These are phyloP conservation scores for Alauda arvensis DNA, from an alignment of 2,797 vertebrate species.

Conservation along the genomic window DNA sequence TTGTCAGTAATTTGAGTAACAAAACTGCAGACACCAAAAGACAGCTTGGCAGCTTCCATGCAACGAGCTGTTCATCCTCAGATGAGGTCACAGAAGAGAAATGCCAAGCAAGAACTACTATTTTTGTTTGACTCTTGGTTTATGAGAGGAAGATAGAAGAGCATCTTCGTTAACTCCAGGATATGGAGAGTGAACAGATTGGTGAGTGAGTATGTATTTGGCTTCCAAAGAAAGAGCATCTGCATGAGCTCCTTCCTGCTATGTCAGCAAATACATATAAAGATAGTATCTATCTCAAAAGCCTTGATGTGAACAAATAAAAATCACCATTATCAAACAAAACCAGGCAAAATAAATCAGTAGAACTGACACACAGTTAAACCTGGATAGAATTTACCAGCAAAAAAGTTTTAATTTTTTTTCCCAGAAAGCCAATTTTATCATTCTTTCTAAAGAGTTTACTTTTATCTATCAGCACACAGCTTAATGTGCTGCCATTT, in stretches of 20 bases:
- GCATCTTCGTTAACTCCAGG: not conserved
- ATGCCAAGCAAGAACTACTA: not conserved
- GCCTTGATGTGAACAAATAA: not conserved
- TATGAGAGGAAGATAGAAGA: not conserved
- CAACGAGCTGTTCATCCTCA: not conserved
- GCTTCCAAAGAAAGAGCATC: slow-evolving; percentile 1
- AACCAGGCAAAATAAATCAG: not conserved
- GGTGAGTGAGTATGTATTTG: not conserved
- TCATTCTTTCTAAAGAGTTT: not conserved
- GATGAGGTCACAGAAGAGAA: not conserved
- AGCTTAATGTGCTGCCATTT: not conserved
- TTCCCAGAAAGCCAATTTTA: not conserved
- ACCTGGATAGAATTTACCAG: not conserved
- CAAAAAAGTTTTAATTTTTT: not conserved
- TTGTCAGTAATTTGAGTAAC: not conserved
- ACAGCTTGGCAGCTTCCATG: not conserved
- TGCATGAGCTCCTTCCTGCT: slow-evolving; percentile 23
- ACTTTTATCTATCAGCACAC: not conserved
- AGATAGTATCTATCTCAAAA: not conserved
- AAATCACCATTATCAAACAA: not conserved
- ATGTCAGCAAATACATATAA: not conserved
- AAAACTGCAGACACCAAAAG: not conserved
- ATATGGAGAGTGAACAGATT: not conserved
- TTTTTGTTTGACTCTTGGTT: not conserved
- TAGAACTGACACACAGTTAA: not conserved